phyloP scores from a whole-genome alignment of 1,140 invertebrate genomes.

The Steinernema khuongi region DNA sequence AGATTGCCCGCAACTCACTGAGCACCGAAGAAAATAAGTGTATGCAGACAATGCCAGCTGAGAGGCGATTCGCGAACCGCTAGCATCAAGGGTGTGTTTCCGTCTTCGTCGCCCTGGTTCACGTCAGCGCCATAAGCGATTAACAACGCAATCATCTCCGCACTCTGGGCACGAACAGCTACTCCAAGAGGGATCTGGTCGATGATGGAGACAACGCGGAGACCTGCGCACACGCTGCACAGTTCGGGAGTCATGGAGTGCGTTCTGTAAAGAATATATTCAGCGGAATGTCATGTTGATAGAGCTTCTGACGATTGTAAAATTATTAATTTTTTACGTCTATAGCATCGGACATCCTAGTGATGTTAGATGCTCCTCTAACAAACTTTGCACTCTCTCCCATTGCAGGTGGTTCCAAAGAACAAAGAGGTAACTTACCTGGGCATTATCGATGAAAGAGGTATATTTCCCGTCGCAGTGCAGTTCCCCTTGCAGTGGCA shows the following conservation, averaged over 20 bases:
- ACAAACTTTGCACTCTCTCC: conserved; percentile 6
- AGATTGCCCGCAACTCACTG: conserved; percentile 33
- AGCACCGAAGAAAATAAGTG: conserved; percentile 55
- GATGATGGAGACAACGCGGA: conserved; percentile 55
- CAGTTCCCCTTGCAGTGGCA: conserved; percentile 57
- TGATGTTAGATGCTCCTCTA: background rate
- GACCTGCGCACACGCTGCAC: conserved; percentile 50
- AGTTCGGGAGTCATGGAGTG: conserved; percentile 51
- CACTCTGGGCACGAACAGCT: conserved; percentile 52
- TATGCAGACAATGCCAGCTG: conserved; percentile 56
- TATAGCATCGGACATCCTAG: background rate
- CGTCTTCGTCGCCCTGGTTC: conserved; percentile 54
- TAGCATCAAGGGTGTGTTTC: conserved; percentile 56
- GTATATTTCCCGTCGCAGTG: conserved; percentile 55
- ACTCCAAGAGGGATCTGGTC: conserved; percentile 56
- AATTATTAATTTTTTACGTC: background rate
- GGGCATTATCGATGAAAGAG: conserved; percentile 55
- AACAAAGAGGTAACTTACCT: conserved; percentile 34
- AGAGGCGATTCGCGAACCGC: conserved; percentile 56
- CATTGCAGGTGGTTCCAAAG: too few species aligned
- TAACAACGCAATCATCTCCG: conserved; percentile 54
- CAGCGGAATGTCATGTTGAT: too few species aligned
- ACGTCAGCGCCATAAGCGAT: conserved; percentile 56
- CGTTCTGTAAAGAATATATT: conserved; percentile 31
- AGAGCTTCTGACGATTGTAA: background rate